Evolutionary conservation across 2,888 invertebrate species (phyloP).

Genomic region (Diarsia mendica): DNA sequence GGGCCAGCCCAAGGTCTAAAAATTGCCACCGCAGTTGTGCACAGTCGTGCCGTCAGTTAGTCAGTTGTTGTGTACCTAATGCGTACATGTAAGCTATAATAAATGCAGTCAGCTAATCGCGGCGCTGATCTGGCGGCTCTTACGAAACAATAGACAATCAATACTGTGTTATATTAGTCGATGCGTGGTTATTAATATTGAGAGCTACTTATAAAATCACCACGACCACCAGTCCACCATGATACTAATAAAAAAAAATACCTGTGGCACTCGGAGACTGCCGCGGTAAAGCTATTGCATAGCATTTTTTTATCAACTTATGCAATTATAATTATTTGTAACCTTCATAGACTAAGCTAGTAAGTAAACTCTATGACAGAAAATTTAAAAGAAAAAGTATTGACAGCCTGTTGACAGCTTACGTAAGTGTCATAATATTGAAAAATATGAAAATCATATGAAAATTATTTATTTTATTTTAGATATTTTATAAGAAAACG

Average conservation of each 20-base stretch:
- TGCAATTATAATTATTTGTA: no score
- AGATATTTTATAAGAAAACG: no score
- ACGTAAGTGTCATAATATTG: no score
- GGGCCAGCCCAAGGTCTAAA: background rate
- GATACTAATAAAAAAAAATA: slow-evolving; percentile 3
- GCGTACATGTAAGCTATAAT: background rate
- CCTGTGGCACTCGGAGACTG: no score
- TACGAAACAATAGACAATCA: slow-evolving; percentile 27
- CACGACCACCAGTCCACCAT: slow-evolving; percentile 14
- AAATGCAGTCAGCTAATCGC: background rate
- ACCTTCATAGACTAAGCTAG: no score
- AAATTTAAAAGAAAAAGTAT: no score
- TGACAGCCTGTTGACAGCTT: no score
- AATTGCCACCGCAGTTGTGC: background rate
- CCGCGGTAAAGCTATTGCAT: no score
- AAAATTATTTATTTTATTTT: no score
- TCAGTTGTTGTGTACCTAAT: background rate
- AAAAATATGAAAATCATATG: no score
- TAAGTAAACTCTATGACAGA: no score
- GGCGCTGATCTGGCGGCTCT: background rate
- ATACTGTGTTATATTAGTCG: slow-evolving; percentile 8
- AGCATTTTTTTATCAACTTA: no score
- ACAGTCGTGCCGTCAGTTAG: background rate
- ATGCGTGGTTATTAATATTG: slow-evolving; percentile 4
- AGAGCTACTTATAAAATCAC: slow-evolving; percentile 6